Evolutionary conservation across 2,888 invertebrate genomes (phyloP).

Genomic region (Cryptocheilus praepositus): DNA sequence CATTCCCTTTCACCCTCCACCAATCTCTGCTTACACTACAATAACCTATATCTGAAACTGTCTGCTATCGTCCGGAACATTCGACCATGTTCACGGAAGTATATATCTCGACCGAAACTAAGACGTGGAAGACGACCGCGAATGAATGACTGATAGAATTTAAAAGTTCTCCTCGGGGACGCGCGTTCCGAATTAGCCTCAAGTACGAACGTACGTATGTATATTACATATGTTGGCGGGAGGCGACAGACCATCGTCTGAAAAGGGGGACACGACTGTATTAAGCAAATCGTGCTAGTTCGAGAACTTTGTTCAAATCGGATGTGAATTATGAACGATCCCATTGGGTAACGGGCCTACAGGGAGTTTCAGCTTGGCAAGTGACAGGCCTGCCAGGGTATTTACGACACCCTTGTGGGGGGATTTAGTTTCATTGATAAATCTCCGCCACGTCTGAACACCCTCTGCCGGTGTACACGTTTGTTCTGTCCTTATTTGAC

Average conservation of each 20-base stretch:
- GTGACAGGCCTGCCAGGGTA: slow-evolving; percentile 42
- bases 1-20: too few relatives aligned
- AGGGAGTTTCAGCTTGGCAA: slow-evolving; percentile 38
- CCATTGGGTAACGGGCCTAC: slow-evolving; percentile 53
- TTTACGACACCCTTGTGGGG: slow-evolving; percentile 51
- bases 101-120: too few relatives aligned
- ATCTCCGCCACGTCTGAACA: slow-evolving; percentile 33
- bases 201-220: too few relatives aligned
- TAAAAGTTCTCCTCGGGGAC: neutral
- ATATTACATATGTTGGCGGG: neutral
- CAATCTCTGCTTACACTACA: too few relatives aligned
- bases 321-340: slow-evolving; percentile 65
- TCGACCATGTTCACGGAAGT: neutral
- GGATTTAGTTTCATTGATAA: slow-evolving; percentile 53
- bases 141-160: neutral
- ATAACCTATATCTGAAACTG: too few relatives aligned
- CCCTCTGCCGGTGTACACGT: neutral
- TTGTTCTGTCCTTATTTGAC: too few relatives aligned
- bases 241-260: slow-evolving; percentile 12
- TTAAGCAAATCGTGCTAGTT: slow-evolving; percentile 58
- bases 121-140: neutral
- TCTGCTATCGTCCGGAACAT: neutral
- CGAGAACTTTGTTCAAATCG: slow-evolving; percentile 64
- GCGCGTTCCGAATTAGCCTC: neutral
- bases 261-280: slow-evolving; percentile 44